Evolutionary conservation across 2,113 vertebrate species (phyloP).

Genomic region (Telmatochromis sp.): DNA sequence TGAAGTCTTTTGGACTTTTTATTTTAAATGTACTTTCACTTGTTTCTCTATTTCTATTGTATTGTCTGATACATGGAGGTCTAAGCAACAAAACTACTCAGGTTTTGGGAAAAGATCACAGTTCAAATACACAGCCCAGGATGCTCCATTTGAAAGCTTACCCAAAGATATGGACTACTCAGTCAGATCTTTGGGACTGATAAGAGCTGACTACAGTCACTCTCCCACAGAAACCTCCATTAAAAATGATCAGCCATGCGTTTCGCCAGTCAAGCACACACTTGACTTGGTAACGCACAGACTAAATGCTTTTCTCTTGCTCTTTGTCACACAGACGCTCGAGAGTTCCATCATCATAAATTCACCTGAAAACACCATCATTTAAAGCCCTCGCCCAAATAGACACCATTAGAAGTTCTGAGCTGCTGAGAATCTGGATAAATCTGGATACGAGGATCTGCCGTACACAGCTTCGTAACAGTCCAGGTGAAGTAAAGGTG

Average conservation of each 20-base stretch:
- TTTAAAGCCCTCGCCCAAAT: not conserved
- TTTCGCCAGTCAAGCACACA: not conserved
- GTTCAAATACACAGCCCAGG: not conserved
- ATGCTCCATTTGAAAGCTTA: not conserved
- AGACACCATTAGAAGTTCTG: not conserved
- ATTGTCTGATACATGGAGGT: not conserved
- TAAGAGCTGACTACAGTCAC: not conserved
- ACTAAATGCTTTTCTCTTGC: not conserved
- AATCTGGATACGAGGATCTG: not conserved
- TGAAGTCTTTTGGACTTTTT: no score
- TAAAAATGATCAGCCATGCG: rapidly evolving
- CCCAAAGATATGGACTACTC: not conserved
- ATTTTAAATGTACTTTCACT: no score
- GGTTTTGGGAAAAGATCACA: not conserved
- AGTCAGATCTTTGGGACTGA: not conserved
- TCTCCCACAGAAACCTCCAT: not conserved
- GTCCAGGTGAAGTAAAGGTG: not conserved
- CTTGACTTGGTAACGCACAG: rapidly evolving
- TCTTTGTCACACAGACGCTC: not conserved
- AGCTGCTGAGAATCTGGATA: not conserved
- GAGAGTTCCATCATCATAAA: not conserved
- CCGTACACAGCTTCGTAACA: not conserved
- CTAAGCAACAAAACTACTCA: not conserved
- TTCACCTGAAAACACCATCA: not conserved
- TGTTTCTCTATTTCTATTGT: no score